Evolutionary conservation across 2,797 vertebrate species (phyloP).

Genomic region (Phalloptychus januarius): DNA sequence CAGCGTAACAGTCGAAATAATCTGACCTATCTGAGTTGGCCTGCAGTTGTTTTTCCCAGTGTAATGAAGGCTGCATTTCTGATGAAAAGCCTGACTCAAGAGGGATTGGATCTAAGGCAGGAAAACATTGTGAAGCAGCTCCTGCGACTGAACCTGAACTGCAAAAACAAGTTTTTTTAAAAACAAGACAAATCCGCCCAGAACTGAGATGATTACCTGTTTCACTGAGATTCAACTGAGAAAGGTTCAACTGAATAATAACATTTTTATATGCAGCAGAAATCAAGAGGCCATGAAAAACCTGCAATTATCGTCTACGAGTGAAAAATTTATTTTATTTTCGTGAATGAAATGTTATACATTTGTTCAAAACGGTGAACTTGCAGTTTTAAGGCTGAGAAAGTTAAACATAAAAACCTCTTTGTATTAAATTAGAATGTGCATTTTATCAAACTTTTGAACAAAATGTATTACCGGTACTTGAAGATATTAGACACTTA

Average conservation of each 20-base stretch:
- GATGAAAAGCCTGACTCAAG: slow-evolving; percentile 49
- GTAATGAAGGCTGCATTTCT: slow-evolving; percentile 45
- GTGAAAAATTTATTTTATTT: slow-evolving; percentile 1
- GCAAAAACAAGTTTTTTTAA: not conserved
- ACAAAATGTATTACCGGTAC: not conserved
- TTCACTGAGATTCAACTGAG: slow-evolving; percentile 14
- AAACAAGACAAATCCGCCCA: slow-evolving; percentile 32
- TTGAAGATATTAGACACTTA: not conserved
- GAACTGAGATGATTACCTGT: slow-evolving; percentile 11
- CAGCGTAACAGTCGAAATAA: not conserved
- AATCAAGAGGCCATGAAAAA: not conserved
- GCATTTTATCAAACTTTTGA: not conserved
- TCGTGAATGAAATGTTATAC: not conserved
- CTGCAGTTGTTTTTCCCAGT: slow-evolving; percentile 12
- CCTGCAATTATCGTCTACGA: not conserved
- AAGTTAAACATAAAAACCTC: not conserved
- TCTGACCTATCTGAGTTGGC: slow-evolving; percentile 9
- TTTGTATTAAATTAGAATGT: not conserved
- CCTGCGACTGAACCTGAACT: slow-evolving; percentile 6
- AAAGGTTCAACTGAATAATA: not conserved
- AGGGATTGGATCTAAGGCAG: slow-evolving; percentile 22
- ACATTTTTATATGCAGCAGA: not conserved
- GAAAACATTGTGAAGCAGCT: slow-evolving; percentile 5
- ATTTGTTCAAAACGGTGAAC: slow-evolving; percentile 12
- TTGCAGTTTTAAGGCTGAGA: not conserved